A percentile compares a stretch with the other conserved stretches of the same genome.
These are phyloP conservation scores for Diuraphis noxia DNA, from an alignment of 1,140 invertebrate species.

Conservation along the genomic window DNA sequence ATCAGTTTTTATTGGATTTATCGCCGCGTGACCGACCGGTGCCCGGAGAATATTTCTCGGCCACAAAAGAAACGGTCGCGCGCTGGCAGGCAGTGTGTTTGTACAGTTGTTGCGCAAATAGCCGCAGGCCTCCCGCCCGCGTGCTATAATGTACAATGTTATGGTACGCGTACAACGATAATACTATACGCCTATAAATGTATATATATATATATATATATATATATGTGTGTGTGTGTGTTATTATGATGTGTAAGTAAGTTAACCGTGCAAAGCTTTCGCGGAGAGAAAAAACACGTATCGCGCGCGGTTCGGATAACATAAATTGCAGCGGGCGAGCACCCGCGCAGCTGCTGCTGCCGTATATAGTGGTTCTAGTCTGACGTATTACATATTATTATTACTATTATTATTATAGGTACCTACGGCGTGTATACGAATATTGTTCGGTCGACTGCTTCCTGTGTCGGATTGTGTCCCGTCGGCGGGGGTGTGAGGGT, in stretches of 20 bases:
- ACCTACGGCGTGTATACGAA: not conserved
- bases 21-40: slow-evolving; percentile 32
- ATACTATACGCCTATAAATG: not conserved
- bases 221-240: too few species aligned
- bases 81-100: slow-evolving; percentile 5
- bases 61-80: slow-evolving; percentile 36
- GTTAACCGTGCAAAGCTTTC: slow-evolving; percentile 52
- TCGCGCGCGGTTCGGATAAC: not conserved
- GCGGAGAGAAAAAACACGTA: slow-evolving; percentile 22
- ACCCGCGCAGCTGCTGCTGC: not conserved
- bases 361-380: not conserved
- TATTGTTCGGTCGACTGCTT: slow-evolving; percentile 13
- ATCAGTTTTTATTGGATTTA: slow-evolving; percentile 50
- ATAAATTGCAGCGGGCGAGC: not conserved
- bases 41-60: slow-evolving; percentile 35
- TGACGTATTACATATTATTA: not conserved
- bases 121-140: slow-evolving; percentile 30
- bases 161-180: not conserved
- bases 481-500: not conserved
- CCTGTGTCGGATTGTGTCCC: not conserved
- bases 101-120: slow-evolving; percentile 47
- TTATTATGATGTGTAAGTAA: not conserved
- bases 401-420: not conserved
- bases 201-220: too few species aligned
- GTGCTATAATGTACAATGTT: not conserved